Evolutionary conservation across 2,888 invertebrate genomes (phyloP), one percentile per base, ranked within the genome.

Genomic region (Busseola fusca): DNA sequence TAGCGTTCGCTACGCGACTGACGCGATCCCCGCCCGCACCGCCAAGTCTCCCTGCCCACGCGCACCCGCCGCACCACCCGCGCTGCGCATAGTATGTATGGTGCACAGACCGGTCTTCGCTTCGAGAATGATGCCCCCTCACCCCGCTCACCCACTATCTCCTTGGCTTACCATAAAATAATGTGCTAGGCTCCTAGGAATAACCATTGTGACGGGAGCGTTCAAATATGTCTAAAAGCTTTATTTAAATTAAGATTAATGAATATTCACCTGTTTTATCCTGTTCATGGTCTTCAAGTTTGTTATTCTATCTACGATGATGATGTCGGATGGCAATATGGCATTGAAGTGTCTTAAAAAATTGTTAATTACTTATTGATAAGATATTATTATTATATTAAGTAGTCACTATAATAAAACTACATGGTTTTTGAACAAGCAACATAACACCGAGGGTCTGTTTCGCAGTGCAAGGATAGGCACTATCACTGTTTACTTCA

Each of bases 1-100:
- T 89, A 92, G 94, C 95, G 95, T 93, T 95, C 95, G 95, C 92
- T 94, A 94, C 95, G 96, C 95, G 94, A 95, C 95, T 91, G 91
- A 89, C 87, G 87, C 87, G 84, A 89, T 89, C 89, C 91, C 90
- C 92, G 91, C 93, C 91, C 93, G 92, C 92, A 87, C 88, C 88
- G 87, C 88, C 78, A 82, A 82, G 80, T 82, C 84, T 85, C 86
- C 88, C 89, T 90, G 90, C 91, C 90, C 91, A 89, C 90, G 90
- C 90, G 88, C 90, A 88, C 90, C 89, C 84, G 82, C 87, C 88
- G 87, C 89, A 83, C 88, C 87, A 85, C 88, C 87, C 89, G 87
- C 90, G 85, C 87, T 85, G 82, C 86, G 82, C 89, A 83, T 83
- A 86, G 81, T 82, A 83, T 80, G 81, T 82, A 78, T 83, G 84